These are phyloP conservation scores for Coluber constrictor DNA, from an alignment of 2,797 vertebrate genomes.

Conservation along the genomic window DNA sequence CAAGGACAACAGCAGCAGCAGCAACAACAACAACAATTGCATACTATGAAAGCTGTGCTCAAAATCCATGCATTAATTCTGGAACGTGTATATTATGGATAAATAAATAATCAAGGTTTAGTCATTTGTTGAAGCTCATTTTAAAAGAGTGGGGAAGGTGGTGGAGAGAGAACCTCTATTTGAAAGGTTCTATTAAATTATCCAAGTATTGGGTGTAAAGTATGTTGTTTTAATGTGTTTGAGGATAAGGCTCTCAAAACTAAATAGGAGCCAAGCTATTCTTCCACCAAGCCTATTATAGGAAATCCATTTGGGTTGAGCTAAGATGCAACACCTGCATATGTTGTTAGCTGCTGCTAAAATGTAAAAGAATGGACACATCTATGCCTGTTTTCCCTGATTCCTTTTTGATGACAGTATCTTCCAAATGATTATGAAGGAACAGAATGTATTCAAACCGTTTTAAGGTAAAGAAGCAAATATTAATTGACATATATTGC, in stretches of 20 bases:
- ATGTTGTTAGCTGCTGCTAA: conserved; percentile 36
- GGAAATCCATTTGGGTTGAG: conserved; percentile 44
- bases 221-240: conserved; percentile 31
- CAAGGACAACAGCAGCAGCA: neutral
- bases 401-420: conserved; percentile 48
- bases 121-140: conserved; percentile 7
- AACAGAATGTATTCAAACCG: conserved; percentile 60
- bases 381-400: conserved; percentile 34
- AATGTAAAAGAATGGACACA: conserved; percentile 42
- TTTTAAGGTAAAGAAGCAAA: conserved; percentile 77
- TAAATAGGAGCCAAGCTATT: conserved; percentile 23
- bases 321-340: conserved; percentile 37
- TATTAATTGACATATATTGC: conserved; percentile 77
- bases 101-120: conserved; percentile 15
- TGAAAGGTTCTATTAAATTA: conserved; percentile 32
- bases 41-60: conserved; percentile 13
- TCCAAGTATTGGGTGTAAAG: conserved; percentile 33
- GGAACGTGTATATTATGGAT: conserved; percentile 34
- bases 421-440: conserved; percentile 56
- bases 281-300: conserved; percentile 43
- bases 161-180: neutral
- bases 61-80: conserved; percentile 23
- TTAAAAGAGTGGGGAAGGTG: neutral
- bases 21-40: neutral
- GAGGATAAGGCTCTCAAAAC: conserved; percentile 34